Evolutionary conservation across 2,888 invertebrate species (phyloP).

Genomic region (Drosophila fulvimacula): DNA sequence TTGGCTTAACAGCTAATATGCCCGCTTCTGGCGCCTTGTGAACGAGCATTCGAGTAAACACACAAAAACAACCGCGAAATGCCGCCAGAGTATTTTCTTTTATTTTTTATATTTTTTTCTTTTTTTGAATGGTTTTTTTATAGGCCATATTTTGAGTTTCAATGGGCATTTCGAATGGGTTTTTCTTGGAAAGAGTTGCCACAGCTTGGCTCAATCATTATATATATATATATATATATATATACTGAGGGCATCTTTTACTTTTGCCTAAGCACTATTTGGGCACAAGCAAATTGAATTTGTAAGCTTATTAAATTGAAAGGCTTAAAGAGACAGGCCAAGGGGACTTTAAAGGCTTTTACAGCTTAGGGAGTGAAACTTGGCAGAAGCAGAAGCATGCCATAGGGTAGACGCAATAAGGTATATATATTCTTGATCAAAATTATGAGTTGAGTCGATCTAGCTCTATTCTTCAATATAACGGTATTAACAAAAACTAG

Average conservation of each 20-base stretch:
- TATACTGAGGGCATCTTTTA: not conserved
- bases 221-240: not conserved
- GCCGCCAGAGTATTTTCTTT: conserved; percentile 3
- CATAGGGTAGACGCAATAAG: not conserved
- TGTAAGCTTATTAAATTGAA: not conserved
- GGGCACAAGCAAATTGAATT: not conserved
- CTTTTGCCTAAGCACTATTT: not conserved
- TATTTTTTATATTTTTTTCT: not conserved
- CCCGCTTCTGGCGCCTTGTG: not conserved
- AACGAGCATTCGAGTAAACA: not conserved
- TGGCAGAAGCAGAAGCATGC: no score
- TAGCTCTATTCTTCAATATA: not conserved
- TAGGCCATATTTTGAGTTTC: conserved; percentile 42
- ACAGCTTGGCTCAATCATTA: conserved; percentile 20
- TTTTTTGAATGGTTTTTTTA: conserved; percentile 32
- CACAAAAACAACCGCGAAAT: conserved; percentile 9
- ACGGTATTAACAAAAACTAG: no score
- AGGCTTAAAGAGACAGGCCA: not conserved
- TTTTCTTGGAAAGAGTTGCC: conserved; percentile 18
- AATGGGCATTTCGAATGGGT: conserved; percentile 19
- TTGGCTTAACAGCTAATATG: not conserved
- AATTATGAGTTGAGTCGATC: not conserved
- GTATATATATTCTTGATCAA: not conserved
- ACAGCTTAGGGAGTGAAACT: not conserved
- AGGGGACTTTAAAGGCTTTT: not conserved